phyloP scores from a whole-genome alignment of 2,888 invertebrate genomes.

The Euproctis similis region DNA sequence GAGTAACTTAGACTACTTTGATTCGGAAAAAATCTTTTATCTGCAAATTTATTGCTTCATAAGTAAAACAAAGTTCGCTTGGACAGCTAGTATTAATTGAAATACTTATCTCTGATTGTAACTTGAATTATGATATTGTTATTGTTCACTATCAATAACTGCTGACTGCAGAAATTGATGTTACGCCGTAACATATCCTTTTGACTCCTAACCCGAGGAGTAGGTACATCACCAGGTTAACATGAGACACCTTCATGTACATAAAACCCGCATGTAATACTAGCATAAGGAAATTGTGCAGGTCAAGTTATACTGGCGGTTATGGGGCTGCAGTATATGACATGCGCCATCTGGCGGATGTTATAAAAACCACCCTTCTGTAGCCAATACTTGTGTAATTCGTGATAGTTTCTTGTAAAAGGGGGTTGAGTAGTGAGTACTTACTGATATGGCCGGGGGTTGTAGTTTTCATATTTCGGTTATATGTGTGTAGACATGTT shows the following conservation, averaged over 20 bases:
- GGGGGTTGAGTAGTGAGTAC: too few relatives aligned
- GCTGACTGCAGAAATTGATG: conserved; percentile 51
- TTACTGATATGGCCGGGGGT: conserved; percentile 25
- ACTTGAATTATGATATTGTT: conserved; percentile 62
- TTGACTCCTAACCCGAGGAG: conserved; percentile 68
- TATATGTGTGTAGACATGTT: neutral
- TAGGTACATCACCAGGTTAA: conserved; percentile 32
- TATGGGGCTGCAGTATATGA: conserved; percentile 61
- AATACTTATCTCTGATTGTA: too few relatives aligned
- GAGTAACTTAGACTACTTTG: too few relatives aligned
- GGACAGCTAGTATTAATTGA: too few relatives aligned
- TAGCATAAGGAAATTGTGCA: conserved; percentile 15
- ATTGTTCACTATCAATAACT: conserved; percentile 59
- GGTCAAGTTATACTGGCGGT: conserved; percentile 23
- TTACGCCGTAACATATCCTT: conserved; percentile 58
- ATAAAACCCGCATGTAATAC: neutral
- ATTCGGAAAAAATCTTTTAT: too few relatives aligned
- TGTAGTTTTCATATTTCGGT: conserved; percentile 2
- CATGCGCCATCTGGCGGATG: conserved; percentile 65
- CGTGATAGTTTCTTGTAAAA: conserved; percentile 66
- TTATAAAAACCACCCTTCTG: conserved; percentile 68
- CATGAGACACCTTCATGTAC: conserved; percentile 18
- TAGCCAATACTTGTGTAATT: conserved; percentile 51
- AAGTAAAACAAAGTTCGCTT: too few relatives aligned
- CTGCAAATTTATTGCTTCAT: too few relatives aligned